Evolutionary conservation across 30 jellyfish, hydroid and myxozoan species (phyloP), one percentile per base, ranked within the genome.

Genomic region (Cassiopea xamachana): DNA sequence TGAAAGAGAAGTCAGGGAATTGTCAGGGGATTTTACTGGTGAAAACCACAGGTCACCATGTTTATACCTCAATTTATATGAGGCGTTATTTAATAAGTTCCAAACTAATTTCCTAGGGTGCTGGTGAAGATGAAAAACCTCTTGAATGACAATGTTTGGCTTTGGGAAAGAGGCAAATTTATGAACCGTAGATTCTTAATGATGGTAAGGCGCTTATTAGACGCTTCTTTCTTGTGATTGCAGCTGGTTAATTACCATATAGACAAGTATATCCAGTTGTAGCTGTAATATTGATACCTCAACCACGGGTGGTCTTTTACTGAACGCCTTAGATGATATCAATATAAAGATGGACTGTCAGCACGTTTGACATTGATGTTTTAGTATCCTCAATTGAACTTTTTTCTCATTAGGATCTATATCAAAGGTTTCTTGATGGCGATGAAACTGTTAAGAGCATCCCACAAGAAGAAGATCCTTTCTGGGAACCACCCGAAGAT

Each of bases 101-200:
- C 9, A 9, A 9, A 51, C 9, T 51, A 2, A 51, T n/a, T 86
- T 74, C 75, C 16, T 45, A 96, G 99, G 73, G 99, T 96, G 46
- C 19, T 90, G 81, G 99, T 96, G 60, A 96, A 96, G 62, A 88
- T 96, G 99, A 96, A 96, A 91, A 96, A 92, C 81, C 91, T 96
- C 82, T 68, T 96, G 67, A 96, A 96, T 83, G 99, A 96, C 73
- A 96, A 96, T 71, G 97, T 96, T 83, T 96, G 99, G 99, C 50
- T 96, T 46, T 96, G 99, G 99, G 99, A 96, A 48, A 80, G 99
- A 73, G 99, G 99, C 73, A 96, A 96, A 79, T 96, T 96, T 78
- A 96, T 92, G 75, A 96, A 96, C 92, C 84, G 99, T 46, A 90
- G 99, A 72, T 96, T 81, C 75, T 88, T 96, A 1, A 92, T 96